Conservation (phyloP, 2,113 vertebrate genomes). For the Haemorhous mexicanus region DNA sequence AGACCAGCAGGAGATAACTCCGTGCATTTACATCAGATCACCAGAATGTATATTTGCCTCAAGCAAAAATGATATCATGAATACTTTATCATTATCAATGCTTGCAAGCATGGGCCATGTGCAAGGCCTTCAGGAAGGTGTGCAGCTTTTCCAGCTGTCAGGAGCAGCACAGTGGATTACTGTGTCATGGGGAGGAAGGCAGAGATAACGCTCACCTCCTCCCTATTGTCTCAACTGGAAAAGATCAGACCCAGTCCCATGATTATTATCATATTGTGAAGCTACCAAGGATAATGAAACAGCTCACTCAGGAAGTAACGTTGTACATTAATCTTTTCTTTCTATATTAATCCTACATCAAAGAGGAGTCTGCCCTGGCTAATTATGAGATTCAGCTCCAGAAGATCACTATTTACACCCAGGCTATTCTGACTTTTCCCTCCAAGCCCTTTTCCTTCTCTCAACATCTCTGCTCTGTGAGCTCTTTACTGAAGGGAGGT, state of each 20-base stretch:
- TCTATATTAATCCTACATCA: neutral
- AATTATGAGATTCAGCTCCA: neutral
- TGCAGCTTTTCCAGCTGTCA: neutral
- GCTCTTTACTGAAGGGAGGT: neutral
- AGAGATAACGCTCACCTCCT: neutral
- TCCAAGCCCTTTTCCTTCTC: neutral
- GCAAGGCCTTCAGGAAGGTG: neutral
- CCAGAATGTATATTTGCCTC: neutral
- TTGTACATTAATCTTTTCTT: neutral
- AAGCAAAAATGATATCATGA: constrained; percentile 20
- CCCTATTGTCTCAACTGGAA: neutral
- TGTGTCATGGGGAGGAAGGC: neutral
- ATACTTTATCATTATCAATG: neutral
- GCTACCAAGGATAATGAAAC: neutral
- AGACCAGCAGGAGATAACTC: constrained; percentile 17
- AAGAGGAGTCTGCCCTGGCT: neutral
- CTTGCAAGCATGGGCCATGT: neutral
- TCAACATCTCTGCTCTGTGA: neutral
- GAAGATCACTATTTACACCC: neutral
- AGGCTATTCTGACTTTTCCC: neutral
- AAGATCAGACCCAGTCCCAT: neutral
- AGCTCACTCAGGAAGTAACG: neutral
- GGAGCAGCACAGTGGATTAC: neutral
- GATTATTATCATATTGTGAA: neutral
- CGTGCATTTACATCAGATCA: neutral